Evolutionary conservation across 2,113 vertebrate species (phyloP), one percentile per base, ranked within the genome.

Genomic region (Atractosteus spatula): DNA sequence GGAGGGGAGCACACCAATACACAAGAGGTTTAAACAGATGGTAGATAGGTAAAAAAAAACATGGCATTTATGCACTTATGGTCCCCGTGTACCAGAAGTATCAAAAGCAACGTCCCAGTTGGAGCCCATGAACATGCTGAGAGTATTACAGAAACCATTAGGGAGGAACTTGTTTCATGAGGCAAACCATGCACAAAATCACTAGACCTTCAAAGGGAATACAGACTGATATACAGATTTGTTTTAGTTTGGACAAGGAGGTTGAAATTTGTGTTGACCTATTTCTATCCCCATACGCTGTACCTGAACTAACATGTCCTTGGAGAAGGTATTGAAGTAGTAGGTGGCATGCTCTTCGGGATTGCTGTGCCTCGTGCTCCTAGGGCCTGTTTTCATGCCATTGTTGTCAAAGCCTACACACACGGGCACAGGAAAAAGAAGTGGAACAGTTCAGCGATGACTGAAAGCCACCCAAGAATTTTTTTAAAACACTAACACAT

Each of bases 281-380:
- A n/a, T 17, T 16, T 41, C 62, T 4, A 54, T 3, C 8, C 43
- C 54, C 59, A 10, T n/a, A 17, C 55, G 41, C 17, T 76, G 77
- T 90, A 99, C 97, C 96, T 98, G 96, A 64, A 98, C 93, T 77
- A 99, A 85, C 88, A 99, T 94, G 76, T 99, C 96, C 85, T 98
- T 99, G 42, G 97, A 99, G 88, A 95, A 98, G 41, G 93, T 94
- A 84, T 95, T 97, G 81, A 98, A 98, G 85, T 99, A 99, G 67
- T 96, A 95, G 71, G 93, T 94, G 14, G 95, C 96, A 16, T 98
- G 94, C 72, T 99, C 97, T 79, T 98, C 97, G 0, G 95, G 95
- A 85, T 96, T 99, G 86, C 96, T 98, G 82, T 96, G 95, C 47
- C 97, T 92, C 78, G 95, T 95, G 85, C 95, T 98, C 83, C 96